A percentile compares a stretch with the other conserved stretches of the same genome.
Conservation (phyloP, 2,888 invertebrate genomes). For the Noctua fimbriata region DNA sequence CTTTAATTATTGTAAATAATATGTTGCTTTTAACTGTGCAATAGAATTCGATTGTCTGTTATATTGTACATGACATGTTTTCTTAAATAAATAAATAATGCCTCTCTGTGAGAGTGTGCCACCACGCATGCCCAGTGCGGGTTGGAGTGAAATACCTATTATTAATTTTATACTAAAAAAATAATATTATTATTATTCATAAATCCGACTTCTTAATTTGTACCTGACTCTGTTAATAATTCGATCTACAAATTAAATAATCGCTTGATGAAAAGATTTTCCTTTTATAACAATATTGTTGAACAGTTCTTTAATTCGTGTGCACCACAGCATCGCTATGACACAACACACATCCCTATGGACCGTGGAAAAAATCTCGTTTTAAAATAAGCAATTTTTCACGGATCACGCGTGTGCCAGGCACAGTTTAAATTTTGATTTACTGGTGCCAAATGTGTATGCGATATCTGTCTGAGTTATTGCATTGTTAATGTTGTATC, state of each 20-base stretch:
- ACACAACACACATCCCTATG: slow-evolving; percentile 73
- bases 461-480: slow-evolving; percentile 85
- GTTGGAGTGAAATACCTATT: too few relatives aligned
- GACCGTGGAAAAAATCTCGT: slow-evolving; percentile 77
- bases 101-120: too few relatives aligned
- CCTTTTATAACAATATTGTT: not conserved
- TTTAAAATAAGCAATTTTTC: slow-evolving; percentile 87
- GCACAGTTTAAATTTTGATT: slow-evolving; percentile 82
- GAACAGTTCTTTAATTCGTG: slow-evolving; percentile 56
- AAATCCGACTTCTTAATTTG: too few relatives aligned
- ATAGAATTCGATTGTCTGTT: too few relatives aligned
- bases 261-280: not conserved
- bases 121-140: too few relatives aligned
- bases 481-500: slow-evolving; percentile 72
- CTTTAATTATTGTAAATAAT: too few relatives aligned
- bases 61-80: too few relatives aligned
- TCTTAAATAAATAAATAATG: too few relatives aligned
- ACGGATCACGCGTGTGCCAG: slow-evolving; percentile 81
- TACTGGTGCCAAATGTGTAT: slow-evolving; percentile 82
- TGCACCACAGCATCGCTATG: slow-evolving; percentile 61
- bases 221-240: not conserved
- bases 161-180: too few relatives aligned
- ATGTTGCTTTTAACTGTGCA: too few relatives aligned
- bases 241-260: not conserved
- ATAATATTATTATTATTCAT: too few relatives aligned